Evolutionary conservation across 53 echinoderm and acorn worm species (phyloP).

Genomic region (Hippasteria phrygiana): DNA sequence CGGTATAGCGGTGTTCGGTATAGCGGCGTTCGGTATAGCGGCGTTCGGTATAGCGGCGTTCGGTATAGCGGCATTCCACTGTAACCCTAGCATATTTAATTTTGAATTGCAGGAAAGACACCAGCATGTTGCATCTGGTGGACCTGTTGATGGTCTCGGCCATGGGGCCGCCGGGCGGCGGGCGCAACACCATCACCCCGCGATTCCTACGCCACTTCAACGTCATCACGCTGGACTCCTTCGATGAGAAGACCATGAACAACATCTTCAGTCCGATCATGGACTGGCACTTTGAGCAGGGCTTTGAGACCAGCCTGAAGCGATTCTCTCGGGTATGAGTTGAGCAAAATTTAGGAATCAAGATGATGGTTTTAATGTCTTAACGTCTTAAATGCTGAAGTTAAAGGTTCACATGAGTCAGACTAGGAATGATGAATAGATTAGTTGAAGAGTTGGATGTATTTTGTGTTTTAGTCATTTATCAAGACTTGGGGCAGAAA

Average conservation of each 20-base stretch:
- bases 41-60: too few relatives aligned
- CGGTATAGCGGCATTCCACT: too few relatives aligned
- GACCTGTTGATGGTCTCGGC: slow-evolving; percentile 91
- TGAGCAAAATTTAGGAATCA: neutral
- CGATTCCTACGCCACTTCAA: slow-evolving; percentile 92
- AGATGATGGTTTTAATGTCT: neutral
- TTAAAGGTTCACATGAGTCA: too few relatives aligned
- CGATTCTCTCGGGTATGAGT: slow-evolving; percentile 87
- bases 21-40: too few relatives aligned
- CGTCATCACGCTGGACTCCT: slow-evolving; percentile 88
- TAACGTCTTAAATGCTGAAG: too few relatives aligned
- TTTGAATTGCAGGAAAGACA: slow-evolving; percentile 83
- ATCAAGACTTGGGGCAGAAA: too few relatives aligned
- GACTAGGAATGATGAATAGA: too few relatives aligned
- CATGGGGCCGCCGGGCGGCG: slow-evolving; percentile 98
- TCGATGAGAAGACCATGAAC: slow-evolving; percentile 96
- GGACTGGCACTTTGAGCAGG: slow-evolving; percentile 96
- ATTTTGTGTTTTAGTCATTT: too few relatives aligned
- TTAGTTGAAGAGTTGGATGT: too few relatives aligned
- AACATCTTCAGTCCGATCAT: slow-evolving; percentile 93
- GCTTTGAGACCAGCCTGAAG: slow-evolving; percentile 85
- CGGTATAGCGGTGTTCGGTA: too few relatives aligned
- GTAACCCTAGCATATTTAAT: neutral
- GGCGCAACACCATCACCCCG: slow-evolving; percentile 84
- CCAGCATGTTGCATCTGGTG: slow-evolving; percentile 77